Base-by-base conservation (phyloP, 2,797 vertebrate genomes). In the Sparidentex hasta region DNA sequence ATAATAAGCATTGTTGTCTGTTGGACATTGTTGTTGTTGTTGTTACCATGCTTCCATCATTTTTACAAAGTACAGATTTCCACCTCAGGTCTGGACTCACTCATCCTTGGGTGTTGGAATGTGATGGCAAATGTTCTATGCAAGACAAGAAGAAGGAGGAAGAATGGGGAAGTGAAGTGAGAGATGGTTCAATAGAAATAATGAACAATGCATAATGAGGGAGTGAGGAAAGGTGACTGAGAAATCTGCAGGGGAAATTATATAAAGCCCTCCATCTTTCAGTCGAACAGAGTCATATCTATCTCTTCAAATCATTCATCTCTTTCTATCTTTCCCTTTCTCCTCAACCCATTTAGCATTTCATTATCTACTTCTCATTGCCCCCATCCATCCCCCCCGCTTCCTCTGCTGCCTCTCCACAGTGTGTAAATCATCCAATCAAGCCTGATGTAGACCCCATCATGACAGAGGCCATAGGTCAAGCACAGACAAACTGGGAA, bases 351-450 rank as follows among this genome's bases (percentile, higher is more conserved):
- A 80, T 78, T 80, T 62, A 67, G 47, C 65, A 83, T 71, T 76
- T 85, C 81, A 78, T 79, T 54, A 75, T 33, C 64, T 59, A 14
- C 38, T 23, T 63, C n/a, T 59, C 72, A 41, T 77, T 58, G 29
- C 56, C 51, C 66, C 66, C 20, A 72, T 66, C 48, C 21, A 72
- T 66, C 41, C 76, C 64, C 71, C 29, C 9, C 41, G 14, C 71
- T 59, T 27, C 55, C 74, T 69, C 48, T 33, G 13, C 68, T 68
- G 61, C 47, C 70, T 74, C 61, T 67, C 44, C 65, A 65, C 66
- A 63, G 58, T 33, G 64, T 70, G 76, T 86, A 87, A 92, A 90
- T 91, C 86, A 80, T 88, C 82, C 80, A 90, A 88, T 93, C 92
- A 91, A 82, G 75, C 74, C 33, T 63, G 68, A 75, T 74, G 76